Base-by-base conservation (phyloP, 2,888 invertebrate species). In the Platynereis dumerilii region DNA sequence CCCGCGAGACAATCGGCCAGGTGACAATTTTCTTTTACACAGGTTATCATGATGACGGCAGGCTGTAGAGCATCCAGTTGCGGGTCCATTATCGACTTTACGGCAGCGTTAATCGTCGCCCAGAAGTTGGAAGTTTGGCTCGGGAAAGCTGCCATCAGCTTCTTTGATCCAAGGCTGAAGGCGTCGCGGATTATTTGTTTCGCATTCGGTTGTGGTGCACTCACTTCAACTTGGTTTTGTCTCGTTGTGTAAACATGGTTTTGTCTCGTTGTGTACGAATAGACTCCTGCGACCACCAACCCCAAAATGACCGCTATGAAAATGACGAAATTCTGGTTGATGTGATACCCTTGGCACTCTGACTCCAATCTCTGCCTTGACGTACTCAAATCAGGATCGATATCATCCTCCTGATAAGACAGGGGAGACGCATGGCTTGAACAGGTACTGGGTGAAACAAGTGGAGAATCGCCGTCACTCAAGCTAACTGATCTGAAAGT, bases 21-120 rank as follows among this genome's bases (percentile, higher is more conserved):
- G 7, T 34, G 12, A 2, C 29, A 20, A 1, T 29, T 20, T 17
- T 17, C 24, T 45, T 57, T n/a, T 5, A 28, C 22, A 2, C 29
- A 26, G 10, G 57, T 64, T 7, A 67, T 26, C 22, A 67, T 28
- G 17, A 67, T 39, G 1, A 67, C 57, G 1, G 29, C 59, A 1
- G 67, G 67, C 29, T 64, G 63, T 1, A 45, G 22, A n/a, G 64
- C 59, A 10, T 55, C 17, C 27, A 20, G 27, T 2, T 59, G 24
- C 34, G 34, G 34, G 22, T 39, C 54, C 20, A 67, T 52, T 1
- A 67, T 39, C 2, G 55, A 10, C 26, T 64, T 67, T 1, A 53
- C 53, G 24, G 67, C 55, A 2, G 67, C 67, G 24, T 27, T 52
- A n/a, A 67, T 20, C 0, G 56, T 64, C 2, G n/a, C 2, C 67